Base-by-base conservation (phyloP, 2,113 vertebrate species). In the Shinisaurus crocodilurus region DNA sequence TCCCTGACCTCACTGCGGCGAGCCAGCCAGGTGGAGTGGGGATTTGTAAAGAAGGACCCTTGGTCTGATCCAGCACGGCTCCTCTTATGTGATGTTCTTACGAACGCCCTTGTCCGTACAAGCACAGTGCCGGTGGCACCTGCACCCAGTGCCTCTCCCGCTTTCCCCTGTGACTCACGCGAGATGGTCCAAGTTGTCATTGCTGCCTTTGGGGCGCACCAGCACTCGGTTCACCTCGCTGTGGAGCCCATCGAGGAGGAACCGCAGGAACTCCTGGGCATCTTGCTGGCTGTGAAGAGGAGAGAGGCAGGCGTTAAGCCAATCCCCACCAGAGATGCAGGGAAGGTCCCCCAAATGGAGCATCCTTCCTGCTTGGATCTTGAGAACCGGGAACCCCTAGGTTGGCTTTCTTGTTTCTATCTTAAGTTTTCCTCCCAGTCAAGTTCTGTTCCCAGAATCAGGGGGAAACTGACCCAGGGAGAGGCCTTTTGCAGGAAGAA, bases 221-320 rank as follows among this genome's bases (percentile, higher is more conserved):
- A 97, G 96, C 12, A 98, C 98, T 0, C 98, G 96, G 97, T 99
- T 99, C 94, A 99, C 99, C 92, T 99, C 98, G 0, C 97, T 99
- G 92, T 99, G 99, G 84, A 99, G 98, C 23, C 99, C 98, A 0
- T 99, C 99, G 34, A 99, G 95, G 43, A 99, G 96, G 95, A 98
- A 99, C 72, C 99, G 97, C 90, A 99, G 97, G 86, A 99, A 99
- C 85, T 99, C 99, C 96, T 99, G 99, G 2, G 99, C 99, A 15
- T 99, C 99, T 96, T 99, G 99, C 95, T 99, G 99, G 96, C 99
- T 99, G 96, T 63, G 95, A 48, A 80, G 81, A 82, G 65, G 86
- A 82, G 0, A 0, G 77, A 20, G 90, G 0, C 0, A 93, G 93
- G 60, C 37, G 7, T 0, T 0, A 63, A 8, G 0, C 29, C 10